Base-by-base conservation (phyloP, 2,888 invertebrate genomes). In the Pterobdella sp. region DNA sequence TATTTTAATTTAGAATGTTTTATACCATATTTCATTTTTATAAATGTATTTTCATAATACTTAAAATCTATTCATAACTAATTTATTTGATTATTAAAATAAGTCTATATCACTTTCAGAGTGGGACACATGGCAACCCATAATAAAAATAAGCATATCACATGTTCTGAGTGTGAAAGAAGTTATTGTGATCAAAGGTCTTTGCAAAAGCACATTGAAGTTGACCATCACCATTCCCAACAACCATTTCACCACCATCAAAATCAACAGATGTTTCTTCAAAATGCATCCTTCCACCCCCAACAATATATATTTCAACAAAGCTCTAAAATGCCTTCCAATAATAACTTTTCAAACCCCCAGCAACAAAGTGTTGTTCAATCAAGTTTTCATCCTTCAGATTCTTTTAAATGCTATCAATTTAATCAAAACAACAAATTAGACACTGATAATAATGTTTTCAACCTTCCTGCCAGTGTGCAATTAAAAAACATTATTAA, bases 141-240 rank as follows among this genome's bases (percentile, higher is more conserved):
- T 42, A 66, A 52, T n/a, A 35, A 49, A 32, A 66, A 36, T 35
- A 73, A 73, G 68, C 73, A 67, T 26, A 68, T 73, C 37, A 68
- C 18, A 32, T 73, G 60, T 67, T 34, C 37, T 35, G 52, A 67
- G 32, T 73, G 73, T 73, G 68, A 56, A 31, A 73, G 66, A 36
- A 73, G 73, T 36, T 73, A 73, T 37, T 73, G 73, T 66, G 73
- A 73, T 68, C 37, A 52, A 32, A 67, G 73, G n/a, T 73, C 73
- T 18, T 60, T 73, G n/a, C 67, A 73, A 34, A 37, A 68, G 1
- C 73, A 73, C 22, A 32, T 68, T 22, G 73, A 73, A 26, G 66
- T 66, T 29, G 52, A 66, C 66, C 73, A 73, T 56, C 31, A 65
- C 3, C 65, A 29, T 4, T 2, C 32, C 4, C 3, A 7, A 7